Percentiles rank a stretch among this genome's conserved stretches.
These are phyloP conservation scores for Campoletis sonorensis DNA, from an alignment of 1,140 invertebrate species.

Conservation along the genomic window DNA sequence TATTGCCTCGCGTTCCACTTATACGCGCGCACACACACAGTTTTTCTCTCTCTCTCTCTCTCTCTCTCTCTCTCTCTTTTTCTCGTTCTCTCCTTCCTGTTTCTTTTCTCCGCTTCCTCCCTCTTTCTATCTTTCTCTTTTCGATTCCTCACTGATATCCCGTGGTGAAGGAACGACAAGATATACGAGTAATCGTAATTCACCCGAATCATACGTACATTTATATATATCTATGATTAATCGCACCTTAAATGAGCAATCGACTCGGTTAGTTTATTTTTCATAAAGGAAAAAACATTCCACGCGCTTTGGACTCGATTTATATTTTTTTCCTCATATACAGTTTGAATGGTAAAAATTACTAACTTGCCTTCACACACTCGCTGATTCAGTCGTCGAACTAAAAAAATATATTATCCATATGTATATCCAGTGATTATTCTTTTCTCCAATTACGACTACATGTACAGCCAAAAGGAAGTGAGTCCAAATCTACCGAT, in stretches of 20 bases:
- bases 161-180: conserved; percentile 21
- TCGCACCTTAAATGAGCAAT: conserved; percentile 25
- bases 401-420: no score
- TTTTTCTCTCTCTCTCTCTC: not conserved
- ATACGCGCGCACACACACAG: not conserved
- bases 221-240: conserved; percentile 38
- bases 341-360: not conserved
- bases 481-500: not conserved
- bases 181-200: conserved; percentile 43
- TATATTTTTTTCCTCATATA: not conserved
- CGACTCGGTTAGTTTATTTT: not conserved
- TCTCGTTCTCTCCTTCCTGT: not conserved
- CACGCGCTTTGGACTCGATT: not conserved
- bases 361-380: not conserved
- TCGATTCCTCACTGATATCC: conserved; percentile 32
- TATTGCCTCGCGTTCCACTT: conserved; percentile 3
- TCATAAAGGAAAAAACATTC: not conserved
- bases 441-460: no score
- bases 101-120: not conserved
- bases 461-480: not conserved
- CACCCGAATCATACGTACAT: conserved; percentile 17
- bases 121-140: not conserved
- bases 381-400: not conserved
- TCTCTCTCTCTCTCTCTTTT: not conserved
- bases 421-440: no score